Evolutionary conservation across 1,140 invertebrate species (phyloP).

Genomic region (Cydia pomonella): DNA sequence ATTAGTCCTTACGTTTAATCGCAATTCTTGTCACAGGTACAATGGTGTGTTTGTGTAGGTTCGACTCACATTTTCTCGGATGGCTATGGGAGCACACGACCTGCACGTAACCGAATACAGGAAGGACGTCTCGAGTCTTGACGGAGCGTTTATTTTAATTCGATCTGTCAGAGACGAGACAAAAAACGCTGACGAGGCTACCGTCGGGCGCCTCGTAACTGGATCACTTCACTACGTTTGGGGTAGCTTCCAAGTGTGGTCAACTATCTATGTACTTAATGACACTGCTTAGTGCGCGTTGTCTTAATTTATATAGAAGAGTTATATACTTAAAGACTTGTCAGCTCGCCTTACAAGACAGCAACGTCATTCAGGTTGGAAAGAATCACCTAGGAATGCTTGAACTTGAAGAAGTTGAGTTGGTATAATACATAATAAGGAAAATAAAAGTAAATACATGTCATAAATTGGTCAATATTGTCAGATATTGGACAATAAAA

Average conservation of each 20-base stretch:
- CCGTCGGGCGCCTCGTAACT: constrained; percentile 67
- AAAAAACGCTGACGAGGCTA: constrained; percentile 72
- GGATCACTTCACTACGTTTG: constrained; percentile 46
- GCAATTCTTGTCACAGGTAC: not conserved
- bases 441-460: no score
- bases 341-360: no score
- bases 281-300: not conserved
- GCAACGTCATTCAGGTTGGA: no score
- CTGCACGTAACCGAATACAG: constrained; percentile 75
- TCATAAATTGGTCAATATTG: no score
- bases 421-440: no score
- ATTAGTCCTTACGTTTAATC: no score
- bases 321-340: not conserved
- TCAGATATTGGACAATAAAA: no score
- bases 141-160: constrained; percentile 79
- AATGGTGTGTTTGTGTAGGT: not conserved
- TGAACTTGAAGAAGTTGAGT: no score
- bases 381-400: no score
- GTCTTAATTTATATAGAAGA: not conserved
- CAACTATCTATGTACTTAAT: not conserved
- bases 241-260: not conserved
- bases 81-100: constrained; percentile 43
- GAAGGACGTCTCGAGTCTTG: constrained; percentile 71
- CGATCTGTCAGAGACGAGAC: constrained; percentile 75
- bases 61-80: constrained; percentile 38